Percentiles rank a stretch among this genome's conserved stretches.
These are phyloP conservation scores for Morone saxatilis DNA, from an alignment of 2,113 vertebrate genomes.

Conservation along the genomic window DNA sequence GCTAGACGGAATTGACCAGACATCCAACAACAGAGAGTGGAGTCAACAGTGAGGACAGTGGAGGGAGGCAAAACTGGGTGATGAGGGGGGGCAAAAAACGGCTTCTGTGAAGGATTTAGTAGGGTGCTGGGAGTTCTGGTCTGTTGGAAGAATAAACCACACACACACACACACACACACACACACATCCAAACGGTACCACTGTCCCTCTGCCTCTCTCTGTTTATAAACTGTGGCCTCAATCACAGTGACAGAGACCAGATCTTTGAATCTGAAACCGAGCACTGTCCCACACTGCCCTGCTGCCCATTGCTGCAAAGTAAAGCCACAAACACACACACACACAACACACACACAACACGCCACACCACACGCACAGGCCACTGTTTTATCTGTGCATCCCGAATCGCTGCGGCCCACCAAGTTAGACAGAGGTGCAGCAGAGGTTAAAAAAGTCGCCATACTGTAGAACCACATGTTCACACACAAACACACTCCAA, in stretches of 20 bases:
- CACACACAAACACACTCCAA: conserved; percentile 55
- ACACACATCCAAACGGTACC: conserved; percentile 4
- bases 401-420: too few species aligned
- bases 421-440: conserved; percentile 39
- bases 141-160: conserved; percentile 44
- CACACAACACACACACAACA: neutral
- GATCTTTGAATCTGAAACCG: conserved; percentile 61
- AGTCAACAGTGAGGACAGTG: conserved; percentile 24
- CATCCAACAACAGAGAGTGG: conserved; percentile 46
- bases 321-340: conserved; percentile 11
- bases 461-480: conserved; percentile 41
- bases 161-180: conserved; percentile 23
- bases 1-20: conserved; percentile 44
- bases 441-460: conserved; percentile 49
- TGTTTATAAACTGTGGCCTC: conserved; percentile 76
- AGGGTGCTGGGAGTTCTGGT: conserved; percentile 44
- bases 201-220: conserved; percentile 37
- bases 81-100: neutral
- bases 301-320: conserved; percentile 14
- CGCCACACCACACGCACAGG: conserved; percentile 30
- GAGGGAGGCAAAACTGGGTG: neutral
- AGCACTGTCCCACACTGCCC: conserved; percentile 41
- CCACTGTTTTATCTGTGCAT: conserved; percentile 49
- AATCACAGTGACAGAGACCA: conserved; percentile 77
- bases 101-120: conserved; percentile 50